phyloP scores from a whole-genome alignment of 2,797 vertebrate genomes.

The Malacoraja senta region DNA sequence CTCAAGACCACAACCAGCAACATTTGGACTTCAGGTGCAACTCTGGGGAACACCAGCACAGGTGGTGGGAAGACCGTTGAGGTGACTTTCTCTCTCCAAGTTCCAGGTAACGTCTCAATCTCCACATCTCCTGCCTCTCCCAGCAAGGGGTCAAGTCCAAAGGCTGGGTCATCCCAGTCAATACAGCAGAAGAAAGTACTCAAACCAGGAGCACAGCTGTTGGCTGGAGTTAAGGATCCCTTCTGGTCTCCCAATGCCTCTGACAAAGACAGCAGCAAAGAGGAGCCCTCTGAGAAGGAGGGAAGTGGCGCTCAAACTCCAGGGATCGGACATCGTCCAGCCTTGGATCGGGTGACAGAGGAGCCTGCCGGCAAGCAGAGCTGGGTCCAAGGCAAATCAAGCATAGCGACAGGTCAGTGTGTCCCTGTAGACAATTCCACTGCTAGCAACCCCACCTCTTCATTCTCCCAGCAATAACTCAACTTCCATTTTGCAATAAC shows the following conservation, averaged over 20 bases:
- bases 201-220: neutral
- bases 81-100: slow-evolving; percentile 9
- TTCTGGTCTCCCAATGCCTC: neutral
- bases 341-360: neutral
- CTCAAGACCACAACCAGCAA: neutral
- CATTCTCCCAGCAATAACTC: neutral
- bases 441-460: neutral
- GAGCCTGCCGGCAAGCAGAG: neutral
- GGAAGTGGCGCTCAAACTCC: neutral
- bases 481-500: neutral
- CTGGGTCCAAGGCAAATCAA: slow-evolving; percentile 24
- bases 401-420: neutral
- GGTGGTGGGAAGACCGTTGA: neutral
- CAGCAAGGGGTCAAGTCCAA: neutral
- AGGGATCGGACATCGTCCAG: neutral
- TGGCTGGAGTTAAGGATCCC: neutral
- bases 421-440: neutral
- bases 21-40: neutral
- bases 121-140: neutral
- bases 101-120: neutral
- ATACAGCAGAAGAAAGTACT: neutral
- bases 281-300: neutral
- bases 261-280: neutral
- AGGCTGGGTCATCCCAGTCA: neutral
- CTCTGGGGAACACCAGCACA: neutral